These are phyloP conservation scores for Galaxias olidus DNA, from an alignment of 2,797 vertebrate genomes.

Conservation along the genomic window DNA sequence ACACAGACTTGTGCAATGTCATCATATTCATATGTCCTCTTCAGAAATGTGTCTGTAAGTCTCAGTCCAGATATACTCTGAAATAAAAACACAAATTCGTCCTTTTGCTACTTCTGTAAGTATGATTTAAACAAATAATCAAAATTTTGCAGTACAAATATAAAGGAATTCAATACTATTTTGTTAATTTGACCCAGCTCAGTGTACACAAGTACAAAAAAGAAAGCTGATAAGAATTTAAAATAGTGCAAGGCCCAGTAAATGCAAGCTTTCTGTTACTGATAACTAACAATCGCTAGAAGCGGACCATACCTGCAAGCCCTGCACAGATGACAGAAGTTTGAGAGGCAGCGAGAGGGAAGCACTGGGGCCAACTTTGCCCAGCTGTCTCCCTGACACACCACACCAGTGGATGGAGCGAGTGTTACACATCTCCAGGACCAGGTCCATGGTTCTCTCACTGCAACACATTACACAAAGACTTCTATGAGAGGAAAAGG, in stretches of 20 bases:
- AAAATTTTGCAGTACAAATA: too few species aligned
- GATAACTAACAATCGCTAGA: too few species aligned
- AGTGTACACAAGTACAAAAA: too few species aligned
- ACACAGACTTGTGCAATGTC: slow-evolving; percentile 98
- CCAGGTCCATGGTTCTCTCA: slow-evolving; percentile 97
- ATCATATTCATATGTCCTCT: slow-evolving; percentile 97
- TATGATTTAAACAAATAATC: neutral
- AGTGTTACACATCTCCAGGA: slow-evolving; percentile 97
- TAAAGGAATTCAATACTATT: neutral
- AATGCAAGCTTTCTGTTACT: too few species aligned
- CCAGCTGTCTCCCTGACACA: slow-evolving; percentile 92
- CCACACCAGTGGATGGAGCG: slow-evolving; percentile 96
- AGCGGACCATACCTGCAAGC: slow-evolving; percentile 85
- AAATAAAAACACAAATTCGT: slow-evolving; percentile 24
- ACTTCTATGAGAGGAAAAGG: too few species aligned
- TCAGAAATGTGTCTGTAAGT: slow-evolving; percentile 95
- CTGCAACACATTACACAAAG: slow-evolving; percentile 65
- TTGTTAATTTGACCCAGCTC: too few species aligned
- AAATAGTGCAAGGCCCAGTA: too few species aligned
- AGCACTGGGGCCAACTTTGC: slow-evolving; percentile 88
- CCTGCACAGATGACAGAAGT: slow-evolving; percentile 91
- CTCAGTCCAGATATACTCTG: slow-evolving; percentile 95
- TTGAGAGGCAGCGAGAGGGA: slow-evolving; percentile 91
- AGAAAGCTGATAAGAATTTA: too few species aligned
- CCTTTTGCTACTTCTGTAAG: too few species aligned